Conservation (phyloP, 2,888 invertebrate species). For the Synergus laeviventris region DNA sequence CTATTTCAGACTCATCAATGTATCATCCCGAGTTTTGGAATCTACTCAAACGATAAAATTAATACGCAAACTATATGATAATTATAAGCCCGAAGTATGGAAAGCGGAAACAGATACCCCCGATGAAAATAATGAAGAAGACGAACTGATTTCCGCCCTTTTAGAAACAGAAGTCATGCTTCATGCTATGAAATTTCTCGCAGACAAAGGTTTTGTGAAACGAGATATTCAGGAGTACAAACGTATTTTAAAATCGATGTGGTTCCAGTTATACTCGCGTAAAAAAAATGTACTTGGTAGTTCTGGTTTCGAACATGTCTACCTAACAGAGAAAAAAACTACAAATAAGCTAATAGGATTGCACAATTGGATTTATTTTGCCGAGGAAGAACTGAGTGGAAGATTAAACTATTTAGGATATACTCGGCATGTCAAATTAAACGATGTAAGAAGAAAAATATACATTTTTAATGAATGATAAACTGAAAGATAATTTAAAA, state of each 20-base stretch:
- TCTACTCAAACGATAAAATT: constrained; percentile 44
- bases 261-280: constrained; percentile 77
- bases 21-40: constrained; percentile 33
- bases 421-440: constrained; percentile 63
- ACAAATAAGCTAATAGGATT: constrained; percentile 77
- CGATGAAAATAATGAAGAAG: constrained; percentile 54
- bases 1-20: background rate
- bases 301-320: constrained; percentile 81
- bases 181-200: constrained; percentile 57
- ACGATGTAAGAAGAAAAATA: constrained; percentile 60
- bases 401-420: constrained; percentile 75
- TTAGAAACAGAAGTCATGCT: constrained; percentile 51
- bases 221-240: constrained; percentile 59
- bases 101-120: constrained; percentile 53
- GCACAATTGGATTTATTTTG: constrained; percentile 80
- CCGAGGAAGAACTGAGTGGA: constrained; percentile 75
- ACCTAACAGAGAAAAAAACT: constrained; percentile 78
- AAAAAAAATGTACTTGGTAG: constrained; percentile 75
- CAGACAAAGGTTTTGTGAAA: constrained; percentile 55
- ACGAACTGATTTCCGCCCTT: constrained; percentile 57
- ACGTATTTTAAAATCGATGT: constrained; percentile 63
- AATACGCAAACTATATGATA: constrained; percentile 57
- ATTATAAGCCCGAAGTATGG: constrained; percentile 55
- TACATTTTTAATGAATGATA: background rate
- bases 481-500: background rate